These are phyloP conservation scores for Siniperca scherzeri DNA, from an alignment of 2,797 vertebrate genomes.

Conservation along the genomic window DNA sequence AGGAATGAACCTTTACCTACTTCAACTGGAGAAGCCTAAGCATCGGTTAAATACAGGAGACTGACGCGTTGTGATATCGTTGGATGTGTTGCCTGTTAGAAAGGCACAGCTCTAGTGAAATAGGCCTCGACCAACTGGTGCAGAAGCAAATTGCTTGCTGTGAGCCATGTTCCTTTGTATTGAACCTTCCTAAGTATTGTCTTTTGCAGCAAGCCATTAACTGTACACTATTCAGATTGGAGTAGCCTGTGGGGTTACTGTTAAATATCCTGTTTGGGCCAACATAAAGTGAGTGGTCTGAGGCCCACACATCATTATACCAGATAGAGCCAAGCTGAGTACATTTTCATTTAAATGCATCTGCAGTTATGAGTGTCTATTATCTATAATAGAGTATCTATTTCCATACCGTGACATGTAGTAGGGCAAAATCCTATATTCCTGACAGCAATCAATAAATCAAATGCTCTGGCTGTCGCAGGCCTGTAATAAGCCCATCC, in stretches of 20 bases:
- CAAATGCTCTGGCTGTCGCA: too few species aligned
- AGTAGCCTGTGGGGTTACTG: conserved; percentile 10
- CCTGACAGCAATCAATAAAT: too few species aligned
- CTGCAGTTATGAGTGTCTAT: neutral
- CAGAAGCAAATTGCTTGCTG: conserved; percentile 44
- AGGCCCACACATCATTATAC: neutral
- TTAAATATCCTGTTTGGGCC: neutral
- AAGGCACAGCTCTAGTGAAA: neutral
- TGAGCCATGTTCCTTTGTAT: conserved; percentile 28
- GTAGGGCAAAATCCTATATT: too few species aligned
- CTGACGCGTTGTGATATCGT: neutral
- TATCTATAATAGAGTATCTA: too few species aligned
- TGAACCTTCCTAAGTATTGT: neutral
- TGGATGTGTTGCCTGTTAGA: neutral
- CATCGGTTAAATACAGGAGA: neutral
- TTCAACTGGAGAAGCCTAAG: neutral
- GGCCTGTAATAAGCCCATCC: too few species aligned
- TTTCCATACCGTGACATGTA: neutral
- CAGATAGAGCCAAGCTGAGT: neutral
- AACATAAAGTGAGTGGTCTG: neutral
- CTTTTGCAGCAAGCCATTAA: conserved; percentile 7
- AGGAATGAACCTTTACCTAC: neutral
- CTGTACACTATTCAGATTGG: neutral
- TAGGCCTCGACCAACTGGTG: conserved; percentile 35
- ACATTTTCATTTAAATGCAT: neutral